Evolutionary conservation across 2,797 vertebrate genomes (phyloP).

Genomic region (Hephaestus fuliginosus): DNA sequence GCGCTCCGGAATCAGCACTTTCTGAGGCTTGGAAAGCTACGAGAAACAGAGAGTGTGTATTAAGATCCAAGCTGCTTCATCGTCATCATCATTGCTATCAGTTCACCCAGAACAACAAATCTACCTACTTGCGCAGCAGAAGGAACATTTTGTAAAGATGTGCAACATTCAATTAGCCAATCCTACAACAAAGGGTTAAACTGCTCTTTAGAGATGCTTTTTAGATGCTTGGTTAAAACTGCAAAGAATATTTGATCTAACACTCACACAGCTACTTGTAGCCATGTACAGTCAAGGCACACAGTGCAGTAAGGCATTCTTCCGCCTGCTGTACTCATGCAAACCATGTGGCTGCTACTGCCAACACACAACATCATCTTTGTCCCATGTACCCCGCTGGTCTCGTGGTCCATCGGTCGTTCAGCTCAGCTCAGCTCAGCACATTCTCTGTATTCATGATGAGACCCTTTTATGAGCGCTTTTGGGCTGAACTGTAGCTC

Average conservation of each 20-base stretch:
- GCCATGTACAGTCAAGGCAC: too few species aligned
- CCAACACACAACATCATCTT: neutral
- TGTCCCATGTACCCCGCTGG: too few species aligned
- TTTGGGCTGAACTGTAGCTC: neutral
- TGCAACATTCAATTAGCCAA: neutral
- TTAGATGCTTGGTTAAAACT: neutral
- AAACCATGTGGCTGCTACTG: neutral
- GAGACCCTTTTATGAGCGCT: neutral
- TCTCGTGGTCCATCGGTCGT: too few species aligned
- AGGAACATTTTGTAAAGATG: neutral
- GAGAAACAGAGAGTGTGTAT: slow-evolving; percentile 35
- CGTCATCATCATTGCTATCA: neutral
- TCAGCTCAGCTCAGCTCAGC: too few species aligned
- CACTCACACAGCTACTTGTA: neutral
- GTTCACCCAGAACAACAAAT: neutral
- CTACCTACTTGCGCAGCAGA: neutral
- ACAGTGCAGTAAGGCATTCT: neutral
- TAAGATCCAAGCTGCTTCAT: neutral
- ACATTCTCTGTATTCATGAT: neutral
- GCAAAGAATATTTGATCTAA: neutral
- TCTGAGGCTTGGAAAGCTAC: slow-evolving; percentile 94
- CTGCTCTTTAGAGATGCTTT: neutral
- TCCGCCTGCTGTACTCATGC: neutral
- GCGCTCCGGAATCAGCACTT: slow-evolving; percentile 95
- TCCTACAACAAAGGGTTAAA: neutral